Conservation (phyloP, 2,888 invertebrate genomes). For the Dicycla oo region DNA sequence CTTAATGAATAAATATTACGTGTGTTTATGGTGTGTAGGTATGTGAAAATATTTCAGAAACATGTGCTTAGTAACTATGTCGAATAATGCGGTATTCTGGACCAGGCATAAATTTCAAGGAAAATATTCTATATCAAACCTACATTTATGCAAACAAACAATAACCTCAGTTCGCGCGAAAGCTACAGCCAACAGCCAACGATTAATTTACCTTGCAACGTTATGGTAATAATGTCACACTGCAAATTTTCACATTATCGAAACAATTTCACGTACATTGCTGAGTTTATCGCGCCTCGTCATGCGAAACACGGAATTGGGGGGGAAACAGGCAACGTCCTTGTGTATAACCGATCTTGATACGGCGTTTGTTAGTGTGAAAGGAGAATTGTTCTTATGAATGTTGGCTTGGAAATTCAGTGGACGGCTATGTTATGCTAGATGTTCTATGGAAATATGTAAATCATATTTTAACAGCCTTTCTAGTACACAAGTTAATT, state of each 20-base stretch:
- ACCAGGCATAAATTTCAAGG: not conserved
- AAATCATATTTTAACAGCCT: not conserved
- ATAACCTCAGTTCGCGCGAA: constrained; percentile 38
- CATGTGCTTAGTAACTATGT: no score
- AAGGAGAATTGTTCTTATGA: constrained; percentile 58
- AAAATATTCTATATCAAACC: not conserved
- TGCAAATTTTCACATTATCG: constrained; percentile 74
- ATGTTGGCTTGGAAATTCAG: constrained; percentile 43
- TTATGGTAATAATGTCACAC: constrained; percentile 68
- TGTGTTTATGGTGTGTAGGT: not conserved
- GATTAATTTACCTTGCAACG: constrained; percentile 63
- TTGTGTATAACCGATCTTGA: constrained; percentile 63
- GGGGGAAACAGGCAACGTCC: constrained; percentile 47
- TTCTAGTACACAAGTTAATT: not conserved
- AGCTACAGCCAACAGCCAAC: constrained; percentile 48
- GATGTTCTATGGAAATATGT: no score
- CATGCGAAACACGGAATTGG: constrained; percentile 62
- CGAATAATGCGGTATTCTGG: not conserved
- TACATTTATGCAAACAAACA: constrained; percentile 37
- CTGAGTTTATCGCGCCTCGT: constrained; percentile 65
- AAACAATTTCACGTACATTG: constrained; percentile 69
- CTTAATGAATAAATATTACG: no score
- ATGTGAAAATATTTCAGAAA: not conserved
- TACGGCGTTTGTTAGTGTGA: constrained; percentile 53
- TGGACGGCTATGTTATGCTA: constrained; percentile 2